A percentile compares a stretch with the other conserved stretches of the same genome.
Conservation (phyloP, 2,113 vertebrate genomes). For the rabbit (Oryctolagus cuniculus) region DNA sequence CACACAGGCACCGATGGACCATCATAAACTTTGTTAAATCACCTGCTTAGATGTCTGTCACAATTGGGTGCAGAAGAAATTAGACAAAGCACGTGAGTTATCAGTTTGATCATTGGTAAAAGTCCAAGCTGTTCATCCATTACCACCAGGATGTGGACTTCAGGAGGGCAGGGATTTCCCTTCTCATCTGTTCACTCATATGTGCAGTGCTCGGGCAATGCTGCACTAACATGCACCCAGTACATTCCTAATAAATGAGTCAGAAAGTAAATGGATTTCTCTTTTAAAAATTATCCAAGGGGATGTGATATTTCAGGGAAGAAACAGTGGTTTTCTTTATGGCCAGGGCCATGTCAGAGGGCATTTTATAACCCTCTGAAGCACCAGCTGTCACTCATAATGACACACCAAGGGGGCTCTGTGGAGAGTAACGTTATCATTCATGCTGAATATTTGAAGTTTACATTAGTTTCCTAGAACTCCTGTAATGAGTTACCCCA, state of each 20-base stretch:
- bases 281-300: not conserved
- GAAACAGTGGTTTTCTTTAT: not conserved
- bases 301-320: accelerated
- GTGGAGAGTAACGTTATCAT: not conserved
- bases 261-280: not conserved
- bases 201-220: not conserved
- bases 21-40: not conserved
- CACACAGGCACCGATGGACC: not conserved
- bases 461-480: not conserved
- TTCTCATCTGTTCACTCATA: not conserved
- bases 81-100: not conserved
- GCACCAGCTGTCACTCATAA: too few relatives aligned
- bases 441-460: not conserved
- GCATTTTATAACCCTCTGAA: too few relatives aligned
- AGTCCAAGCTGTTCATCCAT: not conserved
- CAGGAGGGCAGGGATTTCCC: not conserved
- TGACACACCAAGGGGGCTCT: too few relatives aligned
- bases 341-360: not conserved
- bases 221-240: not conserved
- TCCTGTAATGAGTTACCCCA: not conserved
- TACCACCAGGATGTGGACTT: not conserved
- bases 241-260: not conserved
- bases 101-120: not conserved
- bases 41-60: not conserved
- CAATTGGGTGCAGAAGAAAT: not conserved